Percentiles rank a stretch among this genome's conserved stretches.
phyloP scores from a whole-genome alignment of 2,113 vertebrate species.

The rabbit (Oryctolagus cuniculus) region DNA sequence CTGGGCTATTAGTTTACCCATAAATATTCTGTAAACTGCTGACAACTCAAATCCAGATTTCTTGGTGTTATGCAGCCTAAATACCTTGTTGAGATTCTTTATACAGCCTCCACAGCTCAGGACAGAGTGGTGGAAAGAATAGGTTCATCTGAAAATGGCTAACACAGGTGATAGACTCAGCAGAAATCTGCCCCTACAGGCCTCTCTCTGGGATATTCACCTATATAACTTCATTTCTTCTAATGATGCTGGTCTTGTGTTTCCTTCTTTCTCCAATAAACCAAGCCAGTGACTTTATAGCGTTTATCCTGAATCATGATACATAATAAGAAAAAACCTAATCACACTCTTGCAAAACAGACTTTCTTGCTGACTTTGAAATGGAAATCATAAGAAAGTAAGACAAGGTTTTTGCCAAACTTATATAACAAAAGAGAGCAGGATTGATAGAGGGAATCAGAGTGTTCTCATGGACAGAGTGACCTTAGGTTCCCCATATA shows the following conservation, averaged over 20 bases:
- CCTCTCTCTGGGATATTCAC: background rate
- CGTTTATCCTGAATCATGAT: slow-evolving; percentile 4
- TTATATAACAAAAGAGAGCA: slow-evolving; percentile 12
- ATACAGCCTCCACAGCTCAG: background rate
- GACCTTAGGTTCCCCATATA: slow-evolving; percentile 77
- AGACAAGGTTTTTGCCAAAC: background rate
- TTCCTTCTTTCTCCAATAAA: background rate
- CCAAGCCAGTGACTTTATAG: background rate
- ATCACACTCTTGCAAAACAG: background rate
- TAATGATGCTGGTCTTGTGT: background rate
- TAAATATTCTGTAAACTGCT: background rate
- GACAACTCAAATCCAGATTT: background rate
- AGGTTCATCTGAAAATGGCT: background rate
- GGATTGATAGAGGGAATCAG: slow-evolving; percentile 1
- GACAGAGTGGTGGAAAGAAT: background rate
- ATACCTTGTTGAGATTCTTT: background rate
- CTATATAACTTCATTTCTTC: background rate
- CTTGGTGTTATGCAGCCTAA: background rate
- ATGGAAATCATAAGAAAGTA: slow-evolving; percentile 27
- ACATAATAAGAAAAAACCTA: slow-evolving; percentile 41
- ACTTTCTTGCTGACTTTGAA: background rate
- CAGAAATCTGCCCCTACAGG: background rate
- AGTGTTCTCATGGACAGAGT: slow-evolving; percentile 41
- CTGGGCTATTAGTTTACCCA: background rate
- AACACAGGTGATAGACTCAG: background rate